A percentile compares a stretch with the other conserved stretches of the same genome.
Evolutionary conservation across 2,113 vertebrate species (phyloP).

Genomic region (Synchiropus splendidus): DNA sequence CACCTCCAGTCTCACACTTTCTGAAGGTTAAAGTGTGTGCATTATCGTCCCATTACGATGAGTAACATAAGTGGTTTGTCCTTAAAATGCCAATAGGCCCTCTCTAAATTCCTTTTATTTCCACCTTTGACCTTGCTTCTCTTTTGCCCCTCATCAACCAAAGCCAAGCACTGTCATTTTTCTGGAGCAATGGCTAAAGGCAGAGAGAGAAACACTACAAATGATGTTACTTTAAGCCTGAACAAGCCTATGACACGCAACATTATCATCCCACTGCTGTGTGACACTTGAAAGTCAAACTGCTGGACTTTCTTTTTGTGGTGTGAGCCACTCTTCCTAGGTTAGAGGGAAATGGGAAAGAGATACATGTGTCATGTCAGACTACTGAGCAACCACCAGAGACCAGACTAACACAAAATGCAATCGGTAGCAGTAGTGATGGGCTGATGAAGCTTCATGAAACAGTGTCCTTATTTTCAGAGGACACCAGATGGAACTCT

Average conservation of each 20-base stretch:
- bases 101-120: slow-evolving; percentile 8
- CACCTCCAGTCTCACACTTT: too few species aligned
- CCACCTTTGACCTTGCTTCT: slow-evolving; percentile 16
- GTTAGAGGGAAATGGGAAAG: too few species aligned
- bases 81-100: slow-evolving; percentile 60
- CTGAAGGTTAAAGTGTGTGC: slow-evolving; percentile 27
- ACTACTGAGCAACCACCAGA: too few species aligned
- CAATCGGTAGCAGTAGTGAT: too few species aligned
- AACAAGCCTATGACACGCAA: slow-evolving; percentile 51
- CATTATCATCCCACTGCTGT: slow-evolving; percentile 38
- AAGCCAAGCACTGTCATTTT: slow-evolving; percentile 48
- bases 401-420: too few species aligned
- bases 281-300: slow-evolving; percentile 10
- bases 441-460: too few species aligned
- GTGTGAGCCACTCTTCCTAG: too few species aligned
- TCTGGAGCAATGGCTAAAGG: slow-evolving; percentile 47
- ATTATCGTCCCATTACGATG: slow-evolving; percentile 59
- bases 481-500: too few species aligned
- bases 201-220: slow-evolving; percentile 39
- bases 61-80: slow-evolving; percentile 57
- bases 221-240: slow-evolving; percentile 55
- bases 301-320: not conserved
- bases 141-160: slow-evolving; percentile 47
- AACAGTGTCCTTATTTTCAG: too few species aligned
- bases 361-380: too few species aligned